Base-by-base conservation (phyloP, 1,140 invertebrate species). In the Magallana ariakensis region DNA sequence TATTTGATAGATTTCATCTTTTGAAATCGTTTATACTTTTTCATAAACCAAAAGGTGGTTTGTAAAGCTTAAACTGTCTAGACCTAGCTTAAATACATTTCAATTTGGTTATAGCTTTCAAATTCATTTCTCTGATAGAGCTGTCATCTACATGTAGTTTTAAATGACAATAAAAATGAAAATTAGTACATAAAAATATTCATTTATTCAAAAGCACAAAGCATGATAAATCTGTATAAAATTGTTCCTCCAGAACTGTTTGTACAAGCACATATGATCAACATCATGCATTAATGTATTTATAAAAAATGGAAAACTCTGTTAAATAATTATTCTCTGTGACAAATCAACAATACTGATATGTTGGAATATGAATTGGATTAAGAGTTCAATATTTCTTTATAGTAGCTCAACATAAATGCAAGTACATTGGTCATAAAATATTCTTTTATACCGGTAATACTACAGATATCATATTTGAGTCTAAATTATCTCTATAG, bases 271-370 rank as follows among this genome's bases (percentile, higher is more conserved):
- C 33, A 46, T n/a, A n/a, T 5, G 33, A 62, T 13, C 33, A 46
- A 46, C 3, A 46, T 46, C 33, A 46, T 46, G 22, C 66, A 75
- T 75, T 26, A 75, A 70, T 26, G n/a, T n/a, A 13, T 60, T 13
- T 60, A 60, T 22, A 75, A 75, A 75, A 70, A 70, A 70, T 26
- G 62, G 13, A 70, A 75, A 75, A 13, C 33, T 75, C 33, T 11
- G 11, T 5, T 75, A 75, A 75, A 75, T 75, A 75, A 60, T 60
- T 16, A 60, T 60, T 60, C n/a, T 60, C 5, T 26, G 33, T 75
- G 66, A 75, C 66, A 75, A 75, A 75, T 75, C 66, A 75, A 75
- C 26, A 75, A 75, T 75, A 75, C 66, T 75, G 66, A 75, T 75
- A 75, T 75, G 66, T 75, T 19, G 10, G 6, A 75, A 75, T 75